Percentiles rank a stretch among this genome's conserved stretches.
Conservation (phyloP, 2,797 vertebrate genomes). For the Trachurus trachurus region DNA sequence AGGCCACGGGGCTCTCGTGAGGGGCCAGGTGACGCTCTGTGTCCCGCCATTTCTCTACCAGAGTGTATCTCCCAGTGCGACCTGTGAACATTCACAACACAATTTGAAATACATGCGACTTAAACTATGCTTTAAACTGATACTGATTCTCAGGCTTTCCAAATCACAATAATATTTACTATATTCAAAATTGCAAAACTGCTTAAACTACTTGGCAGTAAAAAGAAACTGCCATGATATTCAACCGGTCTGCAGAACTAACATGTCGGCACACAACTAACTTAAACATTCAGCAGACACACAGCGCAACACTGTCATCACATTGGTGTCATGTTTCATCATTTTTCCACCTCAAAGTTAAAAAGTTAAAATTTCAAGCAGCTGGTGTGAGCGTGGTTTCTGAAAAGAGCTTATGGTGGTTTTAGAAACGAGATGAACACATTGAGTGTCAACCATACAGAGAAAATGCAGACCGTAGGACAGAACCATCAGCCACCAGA, state of each 20-base stretch:
- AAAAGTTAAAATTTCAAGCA: neutral
- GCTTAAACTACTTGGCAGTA: neutral
- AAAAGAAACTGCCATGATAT: neutral
- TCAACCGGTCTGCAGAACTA: neutral
- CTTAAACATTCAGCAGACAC: conserved; percentile 15
- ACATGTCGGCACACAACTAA: neutral
- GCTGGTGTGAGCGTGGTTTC: neutral
- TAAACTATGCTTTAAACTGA: neutral
- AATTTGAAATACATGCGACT: neutral
- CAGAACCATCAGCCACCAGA: neutral
- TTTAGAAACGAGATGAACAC: conserved; percentile 1
- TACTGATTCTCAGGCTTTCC: neutral
- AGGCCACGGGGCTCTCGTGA: conserved; percentile 95
- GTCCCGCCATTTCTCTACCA: conserved; percentile 98
- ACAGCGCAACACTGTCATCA: neutral
- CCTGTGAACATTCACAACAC: conserved; percentile 80
- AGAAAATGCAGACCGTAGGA: neutral
- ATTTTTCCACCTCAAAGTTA: neutral
- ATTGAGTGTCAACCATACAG: neutral
- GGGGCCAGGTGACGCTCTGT: conserved; percentile 95
- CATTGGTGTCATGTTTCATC: neutral
- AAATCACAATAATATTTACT: neutral
- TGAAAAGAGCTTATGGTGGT: neutral
- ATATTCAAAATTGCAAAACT: neutral
- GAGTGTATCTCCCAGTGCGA: conserved; percentile 95